Conservation (phyloP, 2,113 vertebrate species). For the Lagopus leucura region DNA sequence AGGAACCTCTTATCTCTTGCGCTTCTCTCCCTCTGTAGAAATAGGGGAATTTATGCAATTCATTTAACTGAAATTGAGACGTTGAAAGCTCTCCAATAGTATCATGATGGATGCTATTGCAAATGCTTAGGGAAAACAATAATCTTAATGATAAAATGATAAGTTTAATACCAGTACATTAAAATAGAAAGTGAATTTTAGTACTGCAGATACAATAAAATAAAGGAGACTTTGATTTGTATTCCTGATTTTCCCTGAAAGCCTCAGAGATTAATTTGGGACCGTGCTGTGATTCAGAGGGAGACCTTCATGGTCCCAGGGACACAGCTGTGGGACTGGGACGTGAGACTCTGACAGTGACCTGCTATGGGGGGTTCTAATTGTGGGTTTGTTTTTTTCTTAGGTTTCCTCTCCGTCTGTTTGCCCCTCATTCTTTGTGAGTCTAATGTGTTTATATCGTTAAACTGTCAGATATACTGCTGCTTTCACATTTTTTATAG, state of each 20-base stretch:
- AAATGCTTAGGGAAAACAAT: slow-evolving; percentile 43
- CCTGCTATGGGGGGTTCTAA: not conserved
- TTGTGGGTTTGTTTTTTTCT: not conserved
- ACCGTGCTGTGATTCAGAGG: accelerated
- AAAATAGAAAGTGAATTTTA: slow-evolving; percentile 10
- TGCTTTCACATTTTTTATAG: not conserved
- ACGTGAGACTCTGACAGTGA: not conserved
- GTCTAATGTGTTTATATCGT: slow-evolving; percentile 20
- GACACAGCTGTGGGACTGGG: not conserved
- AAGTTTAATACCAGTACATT: slow-evolving; percentile 21
- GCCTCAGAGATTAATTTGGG: not conserved
- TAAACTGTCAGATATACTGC: not conserved
- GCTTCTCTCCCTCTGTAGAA: not conserved
- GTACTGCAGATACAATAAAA: not conserved
- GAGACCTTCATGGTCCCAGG: not conserved
- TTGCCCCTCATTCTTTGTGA: not conserved
- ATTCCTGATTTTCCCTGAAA: not conserved
- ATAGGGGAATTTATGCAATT: slow-evolving; percentile 37
- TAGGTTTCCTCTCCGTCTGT: not conserved
- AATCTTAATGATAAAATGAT: slow-evolving; percentile 45
- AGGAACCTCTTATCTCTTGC: not conserved
- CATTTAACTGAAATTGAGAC: slow-evolving; percentile 37
- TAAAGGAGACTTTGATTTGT: slow-evolving; percentile 13
- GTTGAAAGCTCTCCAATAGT: slow-evolving; percentile 38
- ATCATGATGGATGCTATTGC: slow-evolving; percentile 38